Evolutionary conservation across 2,113 vertebrate species (phyloP), one percentile per base, ranked within the genome.

Genomic region (Myrmophylax atrothorax): DNA sequence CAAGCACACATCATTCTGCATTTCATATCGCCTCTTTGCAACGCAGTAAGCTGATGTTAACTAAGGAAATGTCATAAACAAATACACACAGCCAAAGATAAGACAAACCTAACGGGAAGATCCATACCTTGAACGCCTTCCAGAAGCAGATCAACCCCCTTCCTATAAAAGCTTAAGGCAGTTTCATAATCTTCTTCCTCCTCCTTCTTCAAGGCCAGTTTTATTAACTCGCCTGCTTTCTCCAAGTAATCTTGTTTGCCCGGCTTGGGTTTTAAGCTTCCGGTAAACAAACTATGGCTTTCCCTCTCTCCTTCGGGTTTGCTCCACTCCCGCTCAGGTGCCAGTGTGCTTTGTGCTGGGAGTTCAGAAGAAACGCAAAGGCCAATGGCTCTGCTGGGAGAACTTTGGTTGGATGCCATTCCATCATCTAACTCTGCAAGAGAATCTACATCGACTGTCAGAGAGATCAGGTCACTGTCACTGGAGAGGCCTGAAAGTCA

Each of bases 91-190:
- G 63, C 13, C n/a, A 82, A 86, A 38, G 52, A 59, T 9, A 74
- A 70, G 17, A 73, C 42, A 78, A 89, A 93, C 40, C 14, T 23
- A 69, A 49, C 4, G 8, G 56, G 37, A 68, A 84, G 74, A 92
- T 79, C 3, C 79, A 58, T 98, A 99, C 99, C 99, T 99, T 99
- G 99, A 85, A 99, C 99, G 87, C 99, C 99, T 98, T 99, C 99
- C 64, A 99, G 97, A 44, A 99, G 98, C 77, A 99, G 98, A 97
- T 99, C 99, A 68, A 99, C 99, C 14, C 99, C 99, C 29, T 96
- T 99, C 74, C 98, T 98, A 93, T 99, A 99, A 97, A 98, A 99
- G 37, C 97, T 98, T 94, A 99, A 98, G 7, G 99, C 99, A 64
- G 98, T 96, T 96, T 98, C 98, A 96, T 98, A 99, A 95, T 99